These are phyloP conservation scores for Mycalesis mineus DNA, from an alignment of 2,888 invertebrate genomes.

Conservation along the genomic window DNA sequence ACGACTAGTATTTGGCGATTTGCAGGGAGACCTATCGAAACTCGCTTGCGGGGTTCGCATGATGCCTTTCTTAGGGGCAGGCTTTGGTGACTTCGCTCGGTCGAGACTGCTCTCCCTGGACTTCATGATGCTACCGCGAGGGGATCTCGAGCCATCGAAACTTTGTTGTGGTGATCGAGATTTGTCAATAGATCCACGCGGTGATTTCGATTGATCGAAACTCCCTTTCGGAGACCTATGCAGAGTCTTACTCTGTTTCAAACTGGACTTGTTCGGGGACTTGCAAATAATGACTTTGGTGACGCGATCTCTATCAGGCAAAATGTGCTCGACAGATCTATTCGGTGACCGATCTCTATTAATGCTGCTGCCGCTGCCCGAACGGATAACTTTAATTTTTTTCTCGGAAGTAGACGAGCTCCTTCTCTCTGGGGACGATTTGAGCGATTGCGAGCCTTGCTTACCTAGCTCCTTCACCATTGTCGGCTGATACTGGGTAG, in stretches of 20 bases:
- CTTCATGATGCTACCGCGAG: conserved; percentile 71
- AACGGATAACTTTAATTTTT: conserved; percentile 72
- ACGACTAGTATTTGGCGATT: conserved; percentile 67
- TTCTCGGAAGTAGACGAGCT: conserved; percentile 47
- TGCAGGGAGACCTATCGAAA: conserved; percentile 68
- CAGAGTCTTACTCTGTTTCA: conserved; percentile 62
- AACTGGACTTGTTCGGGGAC: conserved; percentile 70
- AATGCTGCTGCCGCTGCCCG: conserved; percentile 74
- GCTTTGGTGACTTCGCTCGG: conserved; percentile 67
- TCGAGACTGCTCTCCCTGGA: conserved; percentile 69
- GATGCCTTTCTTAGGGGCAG: conserved; percentile 71
- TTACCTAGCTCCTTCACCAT: conserved; percentile 94
- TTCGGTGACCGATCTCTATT: conserved; percentile 68
- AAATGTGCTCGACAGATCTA: conserved; percentile 48
- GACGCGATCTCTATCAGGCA: conserved; percentile 66
- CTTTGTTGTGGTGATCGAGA: conserved; percentile 78
- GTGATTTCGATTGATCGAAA: conserved; percentile 70
- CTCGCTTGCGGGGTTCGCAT: conserved; percentile 75
- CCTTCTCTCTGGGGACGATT: conserved; percentile 72
- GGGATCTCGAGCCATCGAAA: conserved; percentile 71
- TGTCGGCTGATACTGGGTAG: conserved; percentile 93
- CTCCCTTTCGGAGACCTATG: conserved; percentile 77
- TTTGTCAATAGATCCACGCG: conserved; percentile 78
- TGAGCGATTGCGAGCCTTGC: conserved; percentile 75
- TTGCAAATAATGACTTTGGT: conserved; percentile 74